Evolutionary conservation across 2,113 vertebrate genomes (phyloP).

Genomic region (Tychaedon coryphoeus): DNA sequence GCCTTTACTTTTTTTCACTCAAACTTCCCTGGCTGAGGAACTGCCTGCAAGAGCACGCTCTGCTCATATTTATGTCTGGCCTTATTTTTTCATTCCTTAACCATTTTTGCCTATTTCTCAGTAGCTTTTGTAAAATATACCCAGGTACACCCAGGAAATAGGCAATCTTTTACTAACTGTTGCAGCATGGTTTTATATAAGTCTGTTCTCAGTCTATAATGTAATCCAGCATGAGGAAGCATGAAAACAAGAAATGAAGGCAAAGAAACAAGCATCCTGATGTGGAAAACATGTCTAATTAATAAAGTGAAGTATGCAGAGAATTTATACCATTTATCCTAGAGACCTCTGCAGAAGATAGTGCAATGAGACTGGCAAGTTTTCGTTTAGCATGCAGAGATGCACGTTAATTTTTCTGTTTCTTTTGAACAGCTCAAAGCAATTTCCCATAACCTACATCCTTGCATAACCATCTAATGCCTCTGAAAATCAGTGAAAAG

Average conservation of each 20-base stretch:
- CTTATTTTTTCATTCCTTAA: conserved; percentile 1
- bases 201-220: conserved; percentile 30
- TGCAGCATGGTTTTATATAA: not conserved
- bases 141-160: not conserved
- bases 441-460: not conserved
- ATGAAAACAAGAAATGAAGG: not conserved
- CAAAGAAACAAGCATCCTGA: conserved; percentile 7
- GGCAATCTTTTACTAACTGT: not conserved
- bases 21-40: not conserved
- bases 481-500: not conserved
- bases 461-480: not conserved
- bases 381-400: not conserved
- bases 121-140: conserved; percentile 38
- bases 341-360: not conserved
- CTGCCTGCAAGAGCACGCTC: not conserved
- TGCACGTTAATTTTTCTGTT: not conserved
- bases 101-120: conserved; percentile 4
- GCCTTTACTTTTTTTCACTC: not conserved
- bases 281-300: conserved; percentile 21
- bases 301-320: conserved; percentile 24
- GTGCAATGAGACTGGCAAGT: not conserved
- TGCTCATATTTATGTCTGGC: conserved; percentile 36
- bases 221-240: conserved; percentile 26
- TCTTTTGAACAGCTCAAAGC: not conserved
- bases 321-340: not conserved